These are phyloP conservation scores for Crocallis elinguaria DNA, from an alignment of 2,888 invertebrate species.

Conservation along the genomic window DNA sequence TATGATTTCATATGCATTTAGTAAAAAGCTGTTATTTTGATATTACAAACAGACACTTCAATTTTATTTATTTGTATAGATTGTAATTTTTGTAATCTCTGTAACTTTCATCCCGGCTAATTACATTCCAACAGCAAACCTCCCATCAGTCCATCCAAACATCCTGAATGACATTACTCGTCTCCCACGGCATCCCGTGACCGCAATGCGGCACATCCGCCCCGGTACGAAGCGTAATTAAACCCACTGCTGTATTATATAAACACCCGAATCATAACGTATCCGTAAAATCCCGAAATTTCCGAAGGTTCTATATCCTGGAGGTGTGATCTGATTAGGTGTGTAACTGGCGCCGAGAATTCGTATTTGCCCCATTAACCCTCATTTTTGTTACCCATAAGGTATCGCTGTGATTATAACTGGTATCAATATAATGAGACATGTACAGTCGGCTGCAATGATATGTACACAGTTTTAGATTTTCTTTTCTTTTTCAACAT, in stretches of 20 bases:
- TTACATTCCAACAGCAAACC: background rate
- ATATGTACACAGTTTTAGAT: too few species aligned
- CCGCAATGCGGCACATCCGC: constrained; percentile 33
- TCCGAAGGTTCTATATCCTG: constrained; percentile 1
- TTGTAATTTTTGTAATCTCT: too few species aligned
- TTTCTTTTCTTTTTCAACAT: too few species aligned
- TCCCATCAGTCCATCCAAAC: background rate
- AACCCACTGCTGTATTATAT: constrained; percentile 26
- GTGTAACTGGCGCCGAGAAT: background rate
- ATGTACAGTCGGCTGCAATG: too few species aligned
- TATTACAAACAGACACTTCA: too few species aligned
- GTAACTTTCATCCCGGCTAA: too few species aligned
- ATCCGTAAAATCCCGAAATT: background rate
- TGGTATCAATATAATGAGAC: too few species aligned
- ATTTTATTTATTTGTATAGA: too few species aligned
- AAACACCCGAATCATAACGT: constrained; percentile 18
- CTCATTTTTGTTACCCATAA: too few species aligned
- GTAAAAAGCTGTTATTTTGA: too few species aligned
- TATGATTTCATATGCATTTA: too few species aligned
- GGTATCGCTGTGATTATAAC: too few species aligned
- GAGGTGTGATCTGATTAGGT: background rate
- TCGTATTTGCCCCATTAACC: background rate
- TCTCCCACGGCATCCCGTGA: constrained; percentile 12
- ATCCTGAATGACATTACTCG: background rate
- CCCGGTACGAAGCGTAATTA: constrained; percentile 23